Evolutionary conservation across 2,888 invertebrate species (phyloP), one percentile per base, ranked within the genome.

Genomic region (Heliconius ethilla): DNA sequence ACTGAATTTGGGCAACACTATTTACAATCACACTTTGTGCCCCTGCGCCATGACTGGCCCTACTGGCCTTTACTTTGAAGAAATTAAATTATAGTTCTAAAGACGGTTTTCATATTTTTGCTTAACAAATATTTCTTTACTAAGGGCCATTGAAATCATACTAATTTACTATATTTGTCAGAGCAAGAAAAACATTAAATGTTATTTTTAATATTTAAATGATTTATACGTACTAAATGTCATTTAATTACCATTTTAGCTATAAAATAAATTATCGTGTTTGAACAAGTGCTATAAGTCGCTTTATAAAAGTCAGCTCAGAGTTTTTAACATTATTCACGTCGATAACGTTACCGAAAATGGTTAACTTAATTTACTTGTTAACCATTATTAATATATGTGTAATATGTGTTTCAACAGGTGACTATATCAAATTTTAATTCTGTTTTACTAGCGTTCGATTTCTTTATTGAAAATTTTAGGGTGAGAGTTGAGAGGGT

Each of bases 391-490:
- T 70, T 33, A 55, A 22, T 55, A 55, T 70, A 70, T 70, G 51
- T 55, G 51, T 70, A 22, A 70, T 29, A 70, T 70, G 70, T 33
- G 51, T 22, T 55, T 55, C n/a, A 70, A 55, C 70, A 70, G 70
- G 70, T 70, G 29, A 37, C n/a, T 67, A 55, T 70, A 55, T 29
- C 2, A 25, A 29, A 3, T 66, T 29, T n/a, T n/a, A 59, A 59
- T 18, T 51, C 51, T 51, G 18, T 18, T 45, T 51, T 18, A 51
- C 51, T 51, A 51, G 18, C 6, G 6, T 51, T 51, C n/a, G n/a
- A n/a, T 51, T 7, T 51, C 6, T 51, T 51, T 22, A n/a, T 59
- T 22, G n/a, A 40, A 40, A 11, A 3, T 11, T 40, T 9, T 40
- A 37, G 37, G 37, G 37, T 9, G 37, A 37, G 37, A 1, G 37